Percentiles rank a stretch among this genome's conserved stretches.
phyloP scores from a whole-genome alignment of 2,888 invertebrate genomes.

The Phragmatobia fuliginosa region DNA sequence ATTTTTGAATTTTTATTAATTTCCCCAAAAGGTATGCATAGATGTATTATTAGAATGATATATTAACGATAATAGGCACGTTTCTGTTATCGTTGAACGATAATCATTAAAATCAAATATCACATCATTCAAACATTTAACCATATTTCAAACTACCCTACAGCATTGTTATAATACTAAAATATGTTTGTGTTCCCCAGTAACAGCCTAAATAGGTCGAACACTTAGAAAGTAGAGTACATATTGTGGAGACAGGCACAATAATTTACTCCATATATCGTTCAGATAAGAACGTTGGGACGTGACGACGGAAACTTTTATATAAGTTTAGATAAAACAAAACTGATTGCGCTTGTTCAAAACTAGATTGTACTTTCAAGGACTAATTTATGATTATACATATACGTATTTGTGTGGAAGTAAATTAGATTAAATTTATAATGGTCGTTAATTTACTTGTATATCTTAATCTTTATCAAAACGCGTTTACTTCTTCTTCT shows the following conservation, averaged over 20 bases:
- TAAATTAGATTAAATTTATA: background rate
- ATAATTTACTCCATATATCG: constrained; percentile 65
- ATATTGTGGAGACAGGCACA: constrained; percentile 35
- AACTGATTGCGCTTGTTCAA: constrained; percentile 43
- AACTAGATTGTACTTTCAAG: constrained; percentile 6
- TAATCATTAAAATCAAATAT: background rate
- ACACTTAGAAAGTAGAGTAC: constrained; percentile 51
- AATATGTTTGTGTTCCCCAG: background rate
- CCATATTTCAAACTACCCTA: background rate
- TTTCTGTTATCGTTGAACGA: no score
- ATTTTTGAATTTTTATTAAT: constrained; percentile 26
- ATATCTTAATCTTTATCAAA: no score
- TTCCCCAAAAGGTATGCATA: no score
- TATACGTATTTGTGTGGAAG: background rate
- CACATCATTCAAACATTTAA: background rate
- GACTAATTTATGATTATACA: background rate
- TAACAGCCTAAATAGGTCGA: constrained; percentile 40
- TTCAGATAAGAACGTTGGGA: constrained; percentile 55
- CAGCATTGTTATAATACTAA: background rate
- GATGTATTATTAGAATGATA: no score
- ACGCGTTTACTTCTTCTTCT: no score
- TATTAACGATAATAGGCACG: no score
- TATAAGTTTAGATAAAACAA: constrained; percentile 52
- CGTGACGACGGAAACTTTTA: constrained; percentile 22
- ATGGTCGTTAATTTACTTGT: no score